Base-by-base conservation (phyloP, 2,888 invertebrate genomes). In the Hirtodrosophila alboralis region DNA sequence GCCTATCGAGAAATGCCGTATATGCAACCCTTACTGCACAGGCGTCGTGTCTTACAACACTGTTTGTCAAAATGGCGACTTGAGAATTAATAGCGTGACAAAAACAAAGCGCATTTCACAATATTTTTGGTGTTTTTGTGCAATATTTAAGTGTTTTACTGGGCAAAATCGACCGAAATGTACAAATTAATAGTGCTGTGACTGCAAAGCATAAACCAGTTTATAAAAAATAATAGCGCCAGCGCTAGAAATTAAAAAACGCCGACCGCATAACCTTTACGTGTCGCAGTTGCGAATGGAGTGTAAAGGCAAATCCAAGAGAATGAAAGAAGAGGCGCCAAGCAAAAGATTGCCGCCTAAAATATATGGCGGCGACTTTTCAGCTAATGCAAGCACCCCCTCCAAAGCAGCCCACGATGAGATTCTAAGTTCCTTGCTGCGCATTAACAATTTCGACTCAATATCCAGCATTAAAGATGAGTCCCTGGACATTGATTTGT, bases 391-490 rank as follows among this genome's bases (percentile, higher is more conserved):
- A 16, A 63, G 78, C 43, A 89, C 88, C 21, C 83, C 87, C 45
- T 84, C 86, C n/a, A 87, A 83, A 71, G 75, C 84, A 31, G 77
- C 81, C 13, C 89, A 79, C 59, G 90, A 90, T 62, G 90, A 90
- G 60, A 90, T 90, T 44, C 76, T 90, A 5, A 88, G 87, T 48
- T 81, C 90, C 3, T 71, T 90, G 45, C 59, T 90, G 51, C 88
- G 89, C 41, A 87, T 89, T 56, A 90, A 90, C 43, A 89, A 89
- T 44, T 89, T 89, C 34, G 90, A 90, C 67, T 90, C 90, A 6
- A 89, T 90, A 69, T 90, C 90, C 37, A 89, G 89, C 66, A 90
- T 90, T 13, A 90, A 90, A 64, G 90, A 90, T 51, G 90, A 90
- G 58, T 90, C 90, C 36, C 68, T 90, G 59, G 90, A 90, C 67